Percentiles rank a stretch among this genome's conserved stretches.
These are phyloP conservation scores for Megalurothrips usitatus DNA, from an alignment of 2,888 invertebrate genomes.

Conservation along the genomic window DNA sequence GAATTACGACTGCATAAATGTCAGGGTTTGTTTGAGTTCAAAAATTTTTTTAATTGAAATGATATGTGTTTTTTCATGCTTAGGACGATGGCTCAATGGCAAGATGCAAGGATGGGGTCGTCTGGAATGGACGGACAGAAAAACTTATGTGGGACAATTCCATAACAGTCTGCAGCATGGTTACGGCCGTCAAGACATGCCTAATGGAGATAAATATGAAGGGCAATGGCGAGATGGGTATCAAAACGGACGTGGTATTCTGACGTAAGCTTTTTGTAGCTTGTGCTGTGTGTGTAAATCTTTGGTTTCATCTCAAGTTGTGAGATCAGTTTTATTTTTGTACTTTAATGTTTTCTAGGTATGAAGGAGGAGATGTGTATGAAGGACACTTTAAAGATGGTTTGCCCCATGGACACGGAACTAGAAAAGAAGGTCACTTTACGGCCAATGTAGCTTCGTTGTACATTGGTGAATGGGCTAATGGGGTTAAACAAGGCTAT, in stretches of 20 bases:
- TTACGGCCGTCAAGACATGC: conserved; percentile 64
- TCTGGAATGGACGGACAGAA: conserved; percentile 76
- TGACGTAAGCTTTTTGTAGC: conserved; percentile 51
- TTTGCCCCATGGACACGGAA: conserved; percentile 77
- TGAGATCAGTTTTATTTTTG: neutral
- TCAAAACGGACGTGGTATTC: conserved; percentile 73
- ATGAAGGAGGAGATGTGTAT: conserved; percentile 72
- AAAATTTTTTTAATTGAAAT: conserved; percentile 18
- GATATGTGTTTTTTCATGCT: neutral
- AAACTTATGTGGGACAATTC: conserved; percentile 75
- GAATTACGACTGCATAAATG: neutral
- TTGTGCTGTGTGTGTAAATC: neutral
- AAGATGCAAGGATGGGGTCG: conserved; percentile 80
- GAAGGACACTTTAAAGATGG: conserved; percentile 85
- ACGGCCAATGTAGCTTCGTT: conserved; percentile 68
- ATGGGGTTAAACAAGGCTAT: conserved; percentile 75
- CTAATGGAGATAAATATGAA: conserved; percentile 66
- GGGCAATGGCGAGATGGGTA: conserved; percentile 77
- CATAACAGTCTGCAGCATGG: conserved; percentile 69
- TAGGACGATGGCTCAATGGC: conserved; percentile 72
- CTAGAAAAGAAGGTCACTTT: conserved; percentile 72
- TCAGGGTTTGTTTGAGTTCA: neutral
- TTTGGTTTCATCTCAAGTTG: conserved; percentile 19
- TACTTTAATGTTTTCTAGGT: conserved; percentile 47
- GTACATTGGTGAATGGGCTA: conserved; percentile 85